Base-by-base conservation (phyloP, 2,113 vertebrate species). In the Capra hircus region DNA sequence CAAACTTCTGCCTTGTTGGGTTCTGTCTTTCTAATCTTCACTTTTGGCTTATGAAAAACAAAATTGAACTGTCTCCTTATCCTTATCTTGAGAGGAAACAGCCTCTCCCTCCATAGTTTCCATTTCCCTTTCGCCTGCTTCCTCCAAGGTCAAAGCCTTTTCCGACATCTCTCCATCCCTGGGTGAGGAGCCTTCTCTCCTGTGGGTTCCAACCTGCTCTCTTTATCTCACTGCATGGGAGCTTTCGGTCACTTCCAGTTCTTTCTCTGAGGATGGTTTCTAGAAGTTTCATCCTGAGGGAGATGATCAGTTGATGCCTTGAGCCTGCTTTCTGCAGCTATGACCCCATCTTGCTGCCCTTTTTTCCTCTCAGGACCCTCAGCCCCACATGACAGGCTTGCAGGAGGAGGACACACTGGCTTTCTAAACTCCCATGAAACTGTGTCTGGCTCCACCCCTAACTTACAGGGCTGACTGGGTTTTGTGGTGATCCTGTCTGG, bases 251-350 rank as follows among this genome's bases (percentile, higher is more conserved):
- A 88, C 64, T 86, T 94, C 81, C 13, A 81, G 36, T 48, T 89
- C 64, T 59, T 90, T 92, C 85, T 96, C 81, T 87, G 48, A 85
- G 59, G 86, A 71, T 87, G 27, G 57, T 57, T 96, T 97, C 93
- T 96, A 94, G 88, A 97, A 82, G 59, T 80, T 93, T 97, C 77
- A 64, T 78, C 86, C 30, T n/a, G 40, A 60, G 59, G 57, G 52
- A 87, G 80, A 50, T 36, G 71, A 77, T 10, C 2, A 16, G 74
- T 0, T 2, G 12, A 71, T 87, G 28, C 43, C 80, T 91, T 85
- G 13, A n/a, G 33, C 7, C 80, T 85, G 21, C 33, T 30, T 88
- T 33, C 60, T 88, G 43, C 25, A 89, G 28, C 74, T 33, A 60
- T 16, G 67, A 94, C 10, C n/a, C 52, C 43, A 3, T 43, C 80